These are phyloP conservation scores for Achatina immaculata DNA, from an alignment of 1,140 invertebrate genomes.

Conservation along the genomic window DNA sequence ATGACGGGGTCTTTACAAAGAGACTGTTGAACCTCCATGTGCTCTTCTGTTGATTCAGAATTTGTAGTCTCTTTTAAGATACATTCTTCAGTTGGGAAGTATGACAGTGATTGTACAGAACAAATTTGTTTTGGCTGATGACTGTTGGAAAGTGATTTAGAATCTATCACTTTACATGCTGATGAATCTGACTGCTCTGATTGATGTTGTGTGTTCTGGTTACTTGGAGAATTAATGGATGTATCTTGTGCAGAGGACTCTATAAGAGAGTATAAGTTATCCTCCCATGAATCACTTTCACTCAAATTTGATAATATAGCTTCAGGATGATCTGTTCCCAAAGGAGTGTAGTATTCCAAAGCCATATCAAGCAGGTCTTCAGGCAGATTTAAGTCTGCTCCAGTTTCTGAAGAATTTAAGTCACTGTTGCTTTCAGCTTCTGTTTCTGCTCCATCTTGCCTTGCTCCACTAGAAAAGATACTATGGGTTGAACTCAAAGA, in stretches of 20 bases:
- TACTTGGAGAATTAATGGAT: not conserved
- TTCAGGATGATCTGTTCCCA: slow-evolving; percentile 14
- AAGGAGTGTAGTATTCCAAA: slow-evolving; percentile 20
- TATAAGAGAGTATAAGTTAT: slow-evolving; percentile 14
- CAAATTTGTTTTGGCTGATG: not conserved
- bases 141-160: not conserved
- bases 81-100: too few species aligned
- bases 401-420: not conserved
- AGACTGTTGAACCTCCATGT: not conserved
- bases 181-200: too few species aligned
- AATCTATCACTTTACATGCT: not conserved
- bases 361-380: slow-evolving; percentile 34
- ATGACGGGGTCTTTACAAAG: not conserved
- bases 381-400: slow-evolving; percentile 6
- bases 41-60: not conserved
- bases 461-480: not conserved
- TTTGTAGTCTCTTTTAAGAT: too few species aligned
- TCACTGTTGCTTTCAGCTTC: not conserved
- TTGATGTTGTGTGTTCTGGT: not conserved
- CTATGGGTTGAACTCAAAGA: not conserved
- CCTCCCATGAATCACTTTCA: not conserved
- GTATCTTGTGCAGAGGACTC: not conserved
- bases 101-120: too few species aligned
- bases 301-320: slow-evolving; percentile 12
- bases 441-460: not conserved